Percentiles rank a stretch among this genome's conserved stretches.
These are phyloP conservation scores for Lithophane socia DNA, from an alignment of 2,888 invertebrate species.

Conservation along the genomic window DNA sequence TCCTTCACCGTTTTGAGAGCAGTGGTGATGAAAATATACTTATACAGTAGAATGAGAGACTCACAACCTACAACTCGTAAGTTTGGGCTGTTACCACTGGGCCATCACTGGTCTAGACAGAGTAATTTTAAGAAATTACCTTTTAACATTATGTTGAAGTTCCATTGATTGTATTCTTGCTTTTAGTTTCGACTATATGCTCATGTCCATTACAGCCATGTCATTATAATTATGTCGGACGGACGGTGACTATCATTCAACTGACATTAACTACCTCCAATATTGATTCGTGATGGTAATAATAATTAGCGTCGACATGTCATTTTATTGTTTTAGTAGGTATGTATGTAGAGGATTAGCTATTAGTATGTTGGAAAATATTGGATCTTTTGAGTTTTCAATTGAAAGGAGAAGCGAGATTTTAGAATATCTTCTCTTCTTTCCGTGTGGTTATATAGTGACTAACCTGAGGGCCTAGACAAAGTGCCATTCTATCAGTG, in stretches of 20 bases:
- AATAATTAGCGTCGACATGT: slow-evolving; percentile 29
- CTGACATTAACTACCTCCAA: slow-evolving; percentile 10
- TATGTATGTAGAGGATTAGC: neutral
- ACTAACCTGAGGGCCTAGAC: too few relatives aligned
- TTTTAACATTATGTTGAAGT: neutral
- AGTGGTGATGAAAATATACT: too few relatives aligned
- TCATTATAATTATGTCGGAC: neutral
- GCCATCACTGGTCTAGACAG: too few relatives aligned
- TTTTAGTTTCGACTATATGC: slow-evolving; percentile 4
- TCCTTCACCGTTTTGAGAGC: too few relatives aligned
- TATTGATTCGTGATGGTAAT: slow-evolving; percentile 29
- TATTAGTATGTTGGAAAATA: neutral
- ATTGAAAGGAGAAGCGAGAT: neutral
- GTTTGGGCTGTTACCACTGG: too few relatives aligned
- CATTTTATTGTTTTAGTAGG: neutral
- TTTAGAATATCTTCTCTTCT: too few relatives aligned
- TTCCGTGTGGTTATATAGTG: too few relatives aligned
- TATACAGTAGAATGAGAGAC: too few relatives aligned
- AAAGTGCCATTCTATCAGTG: too few relatives aligned
- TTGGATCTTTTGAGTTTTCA: neutral
- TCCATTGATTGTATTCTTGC: neutral
- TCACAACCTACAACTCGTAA: too few relatives aligned
- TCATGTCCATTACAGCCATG: slow-evolving; percentile 5
- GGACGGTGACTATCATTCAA: slow-evolving; percentile 3
- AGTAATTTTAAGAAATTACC: neutral